Base-by-base conservation (phyloP, 2,797 vertebrate genomes). In the Argya squamiceps region DNA sequence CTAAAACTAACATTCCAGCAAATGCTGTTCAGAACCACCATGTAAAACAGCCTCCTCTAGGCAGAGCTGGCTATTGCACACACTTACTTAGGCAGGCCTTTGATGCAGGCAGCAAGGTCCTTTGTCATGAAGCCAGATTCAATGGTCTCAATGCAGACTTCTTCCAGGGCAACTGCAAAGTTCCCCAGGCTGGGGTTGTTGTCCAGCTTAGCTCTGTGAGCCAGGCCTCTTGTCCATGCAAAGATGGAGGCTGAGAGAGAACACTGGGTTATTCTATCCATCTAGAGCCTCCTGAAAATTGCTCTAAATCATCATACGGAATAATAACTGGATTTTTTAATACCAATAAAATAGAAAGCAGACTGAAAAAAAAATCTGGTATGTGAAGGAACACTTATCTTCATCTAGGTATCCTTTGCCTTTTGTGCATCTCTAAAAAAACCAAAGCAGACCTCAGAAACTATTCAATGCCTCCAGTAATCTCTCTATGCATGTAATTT, bases 121-220 rank as follows among this genome's bases (percentile, higher is more conserved):
- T 99, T 99, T 94, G 99, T 99, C 99, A 99, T 99, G 97, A 98
- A 99, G 59, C 99, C 99, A 47, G 99, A 99, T 97, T 99, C 99
- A 4, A 99, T 99, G 94, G 99, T 99, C 97, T 99, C 99, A 19
- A 99, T 49, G 85, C 99, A 99, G 58, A 99, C 99, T 7, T 99
- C 99, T 96, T 99, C 99, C 96, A 99, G 97, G 4, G 98, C 98
- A 84, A 98, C 97, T 7, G 99, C 97, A 90, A 99, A 99, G 47
- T 97, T 97, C 24, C 97, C 94, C 55, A 99, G 98, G 88, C 98
- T 98, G 3, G 92, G 6, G 53, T 99, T 99, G 85, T 97, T 97
- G 97, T 99, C 99, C 93, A 99, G 98, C 95, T 99, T 98, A 3
- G 99, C 99, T 92, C 99, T 98, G 97, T 99, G 99, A 65, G 99